phyloP scores from a whole-genome alignment of 2,888 invertebrate genomes.

The Amphimallon solstitiale region DNA sequence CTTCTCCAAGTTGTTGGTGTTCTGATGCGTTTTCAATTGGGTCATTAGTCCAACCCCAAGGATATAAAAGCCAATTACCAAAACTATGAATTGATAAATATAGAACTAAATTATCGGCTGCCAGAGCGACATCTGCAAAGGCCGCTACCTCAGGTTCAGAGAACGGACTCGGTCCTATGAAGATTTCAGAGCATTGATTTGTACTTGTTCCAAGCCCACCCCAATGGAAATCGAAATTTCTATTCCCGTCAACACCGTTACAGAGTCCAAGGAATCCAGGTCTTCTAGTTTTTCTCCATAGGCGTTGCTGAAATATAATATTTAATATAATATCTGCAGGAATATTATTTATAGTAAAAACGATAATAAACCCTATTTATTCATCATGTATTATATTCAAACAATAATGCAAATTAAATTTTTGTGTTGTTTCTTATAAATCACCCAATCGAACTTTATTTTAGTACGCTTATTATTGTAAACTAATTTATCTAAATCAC shows the following conservation, averaged over 20 bases:
- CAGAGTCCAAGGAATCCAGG: slow-evolving; percentile 17
- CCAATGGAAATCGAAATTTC: slow-evolving; percentile 50
- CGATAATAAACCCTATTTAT: too few relatives aligned
- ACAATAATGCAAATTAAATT: too few relatives aligned
- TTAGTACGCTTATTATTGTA: too few relatives aligned
- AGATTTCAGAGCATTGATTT: slow-evolving; percentile 60
- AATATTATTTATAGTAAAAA: too few relatives aligned
- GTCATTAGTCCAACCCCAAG: slow-evolving; percentile 72
- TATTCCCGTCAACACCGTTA: slow-evolving; percentile 42
- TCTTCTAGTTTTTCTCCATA: slow-evolving; percentile 37
- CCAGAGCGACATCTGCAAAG: slow-evolving; percentile 68
- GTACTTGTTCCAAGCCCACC: slow-evolving; percentile 47
- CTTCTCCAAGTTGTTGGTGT: slow-evolving; percentile 63
- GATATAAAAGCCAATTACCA: slow-evolving; percentile 73
- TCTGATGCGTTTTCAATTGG: slow-evolving; percentile 65
- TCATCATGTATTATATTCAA: too few relatives aligned
- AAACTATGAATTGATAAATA: slow-evolving; percentile 79
- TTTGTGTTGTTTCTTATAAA: too few relatives aligned
- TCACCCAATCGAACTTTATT: too few relatives aligned
- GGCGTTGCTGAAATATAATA: slow-evolving; percentile 35
- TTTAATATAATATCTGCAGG: too few relatives aligned
- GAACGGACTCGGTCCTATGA: slow-evolving; percentile 60
- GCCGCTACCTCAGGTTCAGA: slow-evolving; percentile 68
- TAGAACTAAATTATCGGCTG: slow-evolving; percentile 66
- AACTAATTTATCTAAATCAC: too few relatives aligned